Evolutionary conservation across 1,140 invertebrate species (phyloP).

Genomic region (Drosophila parabipectinata): DNA sequence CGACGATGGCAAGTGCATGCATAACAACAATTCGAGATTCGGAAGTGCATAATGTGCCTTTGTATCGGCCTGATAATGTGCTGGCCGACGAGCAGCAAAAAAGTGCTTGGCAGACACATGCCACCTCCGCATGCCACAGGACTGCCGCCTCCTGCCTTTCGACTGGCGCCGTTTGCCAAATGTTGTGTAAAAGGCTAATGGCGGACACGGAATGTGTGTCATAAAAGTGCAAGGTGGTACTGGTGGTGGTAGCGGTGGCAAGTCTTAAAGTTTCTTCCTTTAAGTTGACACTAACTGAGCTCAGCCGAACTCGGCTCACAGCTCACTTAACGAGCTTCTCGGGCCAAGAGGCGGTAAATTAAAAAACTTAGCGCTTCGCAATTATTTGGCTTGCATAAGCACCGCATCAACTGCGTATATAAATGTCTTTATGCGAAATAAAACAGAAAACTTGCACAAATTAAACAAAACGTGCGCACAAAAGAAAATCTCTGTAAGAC

Average conservation of each 20-base stretch:
- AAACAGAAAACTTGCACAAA: constrained; percentile 50
- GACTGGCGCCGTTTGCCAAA: constrained; percentile 67
- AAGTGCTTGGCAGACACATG: constrained; percentile 56
- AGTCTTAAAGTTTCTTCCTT: constrained; percentile 31
- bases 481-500: constrained; percentile 54
- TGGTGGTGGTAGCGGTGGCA: not conserved
- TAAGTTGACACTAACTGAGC: constrained; percentile 9
- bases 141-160: not conserved
- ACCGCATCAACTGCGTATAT: constrained; percentile 17
- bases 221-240: constrained; percentile 62
- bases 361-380: constrained; percentile 71
- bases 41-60: constrained; percentile 79
- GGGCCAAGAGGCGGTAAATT: constrained; percentile 50
- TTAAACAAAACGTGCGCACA: constrained; percentile 65
- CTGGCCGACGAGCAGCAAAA: constrained; percentile 22
- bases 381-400: constrained; percentile 75
- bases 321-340: constrained; percentile 49
- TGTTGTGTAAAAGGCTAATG: constrained; percentile 74
- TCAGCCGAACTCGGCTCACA: constrained; percentile 17
- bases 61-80: constrained; percentile 78
- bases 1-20: constrained; percentile 38
- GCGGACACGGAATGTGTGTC: constrained; percentile 64
- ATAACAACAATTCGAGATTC: constrained; percentile 61
- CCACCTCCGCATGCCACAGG: constrained; percentile 2
- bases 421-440: constrained; percentile 19